Evolutionary conservation across 2,797 vertebrate genomes (phyloP).

Genomic region (Helostoma temminkii): DNA sequence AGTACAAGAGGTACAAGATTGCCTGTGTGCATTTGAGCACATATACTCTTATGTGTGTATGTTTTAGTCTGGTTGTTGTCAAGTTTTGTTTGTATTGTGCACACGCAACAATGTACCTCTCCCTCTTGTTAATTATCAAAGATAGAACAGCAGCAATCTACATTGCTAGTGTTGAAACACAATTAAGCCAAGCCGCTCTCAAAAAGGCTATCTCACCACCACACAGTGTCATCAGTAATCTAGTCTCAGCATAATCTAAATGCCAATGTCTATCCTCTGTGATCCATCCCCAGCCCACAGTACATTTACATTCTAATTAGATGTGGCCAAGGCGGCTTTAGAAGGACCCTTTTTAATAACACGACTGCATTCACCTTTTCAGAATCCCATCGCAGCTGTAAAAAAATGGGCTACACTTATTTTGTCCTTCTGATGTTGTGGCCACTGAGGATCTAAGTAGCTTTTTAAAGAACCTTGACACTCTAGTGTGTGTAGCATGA

Average conservation of each 20-base stretch:
- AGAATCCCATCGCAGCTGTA: slow-evolving; percentile 72
- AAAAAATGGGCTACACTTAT: slow-evolving; percentile 69
- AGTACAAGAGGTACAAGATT: slow-evolving; percentile 49
- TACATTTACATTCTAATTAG: slow-evolving; percentile 85
- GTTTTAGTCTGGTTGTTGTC: slow-evolving; percentile 23
- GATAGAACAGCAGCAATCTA: slow-evolving; percentile 55
- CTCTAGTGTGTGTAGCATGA: slow-evolving; percentile 64
- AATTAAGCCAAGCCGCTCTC: slow-evolving; percentile 80
- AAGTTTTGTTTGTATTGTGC: slow-evolving; percentile 50
- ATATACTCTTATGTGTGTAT: slow-evolving; percentile 15
- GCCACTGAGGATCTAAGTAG: slow-evolving; percentile 75
- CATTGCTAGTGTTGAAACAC: slow-evolving; percentile 73
- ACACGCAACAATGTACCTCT: slow-evolving; percentile 42
- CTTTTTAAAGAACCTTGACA: slow-evolving; percentile 73
- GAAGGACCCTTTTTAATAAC: slow-evolving; percentile 80
- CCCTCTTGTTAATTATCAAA: slow-evolving; percentile 72
- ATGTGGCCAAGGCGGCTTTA: slow-evolving; percentile 75
- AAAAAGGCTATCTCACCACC: slow-evolving; percentile 81
- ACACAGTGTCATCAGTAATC: slow-evolving; percentile 84
- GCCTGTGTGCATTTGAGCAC: slow-evolving; percentile 33
- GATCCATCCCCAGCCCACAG: slow-evolving; percentile 76
- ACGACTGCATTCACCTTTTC: slow-evolving; percentile 79
- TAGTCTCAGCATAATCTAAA: slow-evolving; percentile 84
- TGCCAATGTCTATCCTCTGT: slow-evolving; percentile 83
- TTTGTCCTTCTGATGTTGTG: slow-evolving; percentile 83